Evolutionary conservation across 2,888 invertebrate species (phyloP).

Genomic region (Resseliella maxima): DNA sequence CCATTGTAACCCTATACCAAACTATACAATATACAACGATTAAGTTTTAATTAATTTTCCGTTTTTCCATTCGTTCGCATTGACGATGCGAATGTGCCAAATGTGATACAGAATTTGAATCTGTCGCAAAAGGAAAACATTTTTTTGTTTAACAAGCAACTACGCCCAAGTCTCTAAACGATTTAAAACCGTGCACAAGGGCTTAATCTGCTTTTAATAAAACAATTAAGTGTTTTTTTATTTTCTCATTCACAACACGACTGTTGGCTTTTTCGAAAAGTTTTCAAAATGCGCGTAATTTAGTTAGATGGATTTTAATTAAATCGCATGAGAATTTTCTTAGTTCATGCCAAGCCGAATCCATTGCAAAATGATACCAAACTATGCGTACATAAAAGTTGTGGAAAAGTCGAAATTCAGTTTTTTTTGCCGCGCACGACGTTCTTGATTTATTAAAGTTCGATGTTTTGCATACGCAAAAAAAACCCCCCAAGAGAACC

Average conservation of each 20-base stretch:
- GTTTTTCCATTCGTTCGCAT: neutral
- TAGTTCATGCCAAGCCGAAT: neutral
- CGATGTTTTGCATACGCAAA: too few relatives aligned
- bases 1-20: too few relatives aligned
- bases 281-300: neutral
- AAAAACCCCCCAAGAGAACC: neutral
- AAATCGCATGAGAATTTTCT: slow-evolving; percentile 2
- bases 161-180: neutral
- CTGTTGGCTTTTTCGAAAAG: neutral
- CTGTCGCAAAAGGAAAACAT: neutral
- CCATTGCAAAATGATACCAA: neutral
- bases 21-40: neutral
- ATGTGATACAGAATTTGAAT: neutral
- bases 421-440: neutral
- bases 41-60: slow-evolving; percentile 52
- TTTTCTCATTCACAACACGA: too few relatives aligned
- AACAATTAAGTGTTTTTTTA: slow-evolving; percentile 51
- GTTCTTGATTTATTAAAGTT: slow-evolving; percentile 37
- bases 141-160: neutral
- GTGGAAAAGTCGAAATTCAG: neutral
- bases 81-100: neutral
- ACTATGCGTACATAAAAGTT: slow-evolving; percentile 3
- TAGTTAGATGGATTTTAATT: slow-evolving; percentile 29
- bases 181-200: neutral
- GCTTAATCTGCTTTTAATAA: slow-evolving; percentile 40